Conservation (phyloP, 1,140 invertebrate species). For the Drosophila takahashii region DNA sequence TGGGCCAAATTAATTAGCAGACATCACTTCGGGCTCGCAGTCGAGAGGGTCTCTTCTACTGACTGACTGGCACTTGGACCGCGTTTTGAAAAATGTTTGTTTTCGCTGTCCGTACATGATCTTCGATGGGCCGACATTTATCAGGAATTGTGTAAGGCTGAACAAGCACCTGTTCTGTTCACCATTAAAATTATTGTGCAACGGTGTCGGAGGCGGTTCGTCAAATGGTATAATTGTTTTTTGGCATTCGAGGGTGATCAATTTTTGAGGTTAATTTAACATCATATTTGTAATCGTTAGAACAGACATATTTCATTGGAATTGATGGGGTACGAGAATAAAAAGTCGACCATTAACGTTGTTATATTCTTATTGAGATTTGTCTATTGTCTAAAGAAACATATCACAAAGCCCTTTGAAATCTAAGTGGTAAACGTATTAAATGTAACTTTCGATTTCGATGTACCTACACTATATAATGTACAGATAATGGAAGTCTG, state of each 20-base stretch:
- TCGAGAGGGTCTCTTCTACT: slow-evolving; percentile 2
- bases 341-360: slow-evolving; percentile 43
- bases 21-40: slow-evolving; percentile 49
- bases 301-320: slow-evolving; percentile 22
- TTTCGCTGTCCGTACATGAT: slow-evolving; percentile 35
- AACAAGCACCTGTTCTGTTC: slow-evolving; percentile 73
- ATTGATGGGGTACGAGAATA: slow-evolving; percentile 12
- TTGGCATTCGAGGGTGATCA: slow-evolving; percentile 26
- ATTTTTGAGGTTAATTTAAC: slow-evolving; percentile 23
- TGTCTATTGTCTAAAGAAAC: not conserved
- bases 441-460: no score
- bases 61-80: slow-evolving; percentile 36
- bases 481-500: no score
- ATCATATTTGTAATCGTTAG: slow-evolving; percentile 62
- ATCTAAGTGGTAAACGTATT: not conserved
- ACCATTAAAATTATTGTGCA: slow-evolving; percentile 22
- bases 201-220: slow-evolving; percentile 53
- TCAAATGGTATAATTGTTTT: slow-evolving; percentile 49
- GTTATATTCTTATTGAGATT: not conserved
- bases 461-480: no score
- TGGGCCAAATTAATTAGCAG: slow-evolving; percentile 75
- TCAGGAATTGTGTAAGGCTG: slow-evolving; percentile 70
- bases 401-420: not conserved
- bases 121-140: slow-evolving; percentile 51
- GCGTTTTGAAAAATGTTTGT: slow-evolving; percentile 76